These are phyloP conservation scores for Climacteris rufus DNA, from an alignment of 2,113 vertebrate species.

Conservation along the genomic window DNA sequence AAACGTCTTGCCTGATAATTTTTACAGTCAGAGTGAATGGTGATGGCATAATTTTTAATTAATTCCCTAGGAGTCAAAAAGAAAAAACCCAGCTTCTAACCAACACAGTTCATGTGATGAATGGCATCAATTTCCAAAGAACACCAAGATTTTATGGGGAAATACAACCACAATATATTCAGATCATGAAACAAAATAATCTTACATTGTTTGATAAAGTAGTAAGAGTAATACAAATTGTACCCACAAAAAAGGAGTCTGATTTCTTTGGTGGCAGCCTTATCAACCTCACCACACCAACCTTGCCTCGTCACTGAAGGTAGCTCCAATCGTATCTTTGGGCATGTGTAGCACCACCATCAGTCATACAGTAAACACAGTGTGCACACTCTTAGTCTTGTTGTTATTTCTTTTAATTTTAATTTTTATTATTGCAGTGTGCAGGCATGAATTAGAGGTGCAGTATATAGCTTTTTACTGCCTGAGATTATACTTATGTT, in stretches of 20 bases:
- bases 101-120: fast-evolving
- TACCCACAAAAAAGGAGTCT: background rate
- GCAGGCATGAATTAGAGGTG: background rate
- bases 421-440: too few species aligned
- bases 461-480: background rate
- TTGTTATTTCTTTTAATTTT: background rate
- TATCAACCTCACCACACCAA: background rate
- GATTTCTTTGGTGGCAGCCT: background rate
- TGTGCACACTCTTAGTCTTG: background rate
- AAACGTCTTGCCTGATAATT: background rate
- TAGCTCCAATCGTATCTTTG: background rate
- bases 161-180: background rate
- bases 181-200: background rate
- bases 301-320: background rate
- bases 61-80: background rate
- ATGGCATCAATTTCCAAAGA: background rate
- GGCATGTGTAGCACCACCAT: background rate
- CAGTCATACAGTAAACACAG: background rate
- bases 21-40: background rate
- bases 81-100: background rate
- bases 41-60: background rate
- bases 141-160: background rate
- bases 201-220: background rate
- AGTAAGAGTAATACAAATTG: background rate
- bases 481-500: background rate